Percentiles rank a stretch among this genome's conserved stretches.
These are phyloP conservation scores for Megaceryle alcyon DNA, from an alignment of 2,797 vertebrate species.

Conservation along the genomic window DNA sequence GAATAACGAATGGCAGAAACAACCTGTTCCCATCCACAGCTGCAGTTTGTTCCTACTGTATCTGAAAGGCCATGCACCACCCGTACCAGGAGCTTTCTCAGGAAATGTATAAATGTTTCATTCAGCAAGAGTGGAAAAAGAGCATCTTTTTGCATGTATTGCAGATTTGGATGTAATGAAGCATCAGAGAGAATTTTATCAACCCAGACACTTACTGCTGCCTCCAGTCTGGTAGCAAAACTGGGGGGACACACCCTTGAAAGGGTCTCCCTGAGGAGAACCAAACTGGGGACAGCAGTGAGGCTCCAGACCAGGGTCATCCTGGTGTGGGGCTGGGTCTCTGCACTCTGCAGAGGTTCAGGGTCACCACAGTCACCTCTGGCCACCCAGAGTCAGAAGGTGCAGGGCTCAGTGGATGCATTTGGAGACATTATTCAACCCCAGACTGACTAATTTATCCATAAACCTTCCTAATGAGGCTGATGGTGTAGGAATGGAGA, in stretches of 20 bases:
- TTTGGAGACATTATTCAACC: neutral
- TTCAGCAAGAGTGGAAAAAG: neutral
- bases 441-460: neutral
- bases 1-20: conserved; percentile 45
- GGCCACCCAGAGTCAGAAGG: neutral
- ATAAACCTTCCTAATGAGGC: conserved; percentile 34
- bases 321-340: neutral
- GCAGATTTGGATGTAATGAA: neutral
- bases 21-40: conserved; percentile 60
- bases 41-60: neutral
- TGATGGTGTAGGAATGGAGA: neutral
- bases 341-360: fast-evolving
- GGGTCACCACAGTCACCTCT: neutral
- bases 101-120: neutral
- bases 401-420: neutral
- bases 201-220: neutral
- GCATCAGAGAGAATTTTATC: neutral
- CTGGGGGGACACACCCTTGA: neutral
- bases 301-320: neutral
- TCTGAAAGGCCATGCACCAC: neutral
- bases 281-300: neutral
- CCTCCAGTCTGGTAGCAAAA: neutral
- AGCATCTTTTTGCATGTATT: neutral
- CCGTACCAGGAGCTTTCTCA: neutral
- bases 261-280: neutral